Base-by-base conservation (phyloP, 2,888 invertebrate genomes). In the Lepidonotus clava region DNA sequence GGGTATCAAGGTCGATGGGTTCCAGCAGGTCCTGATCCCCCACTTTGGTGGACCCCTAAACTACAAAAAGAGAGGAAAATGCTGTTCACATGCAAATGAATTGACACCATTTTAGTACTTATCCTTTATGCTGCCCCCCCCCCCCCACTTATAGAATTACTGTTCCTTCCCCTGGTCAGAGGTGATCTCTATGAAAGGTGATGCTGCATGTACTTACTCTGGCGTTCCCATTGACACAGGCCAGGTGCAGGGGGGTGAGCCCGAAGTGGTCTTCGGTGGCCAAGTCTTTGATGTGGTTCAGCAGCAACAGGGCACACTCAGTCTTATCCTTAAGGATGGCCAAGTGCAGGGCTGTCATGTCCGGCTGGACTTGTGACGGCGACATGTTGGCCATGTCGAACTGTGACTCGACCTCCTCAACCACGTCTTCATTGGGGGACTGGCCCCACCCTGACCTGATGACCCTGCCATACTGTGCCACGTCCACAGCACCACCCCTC, bases 381-480 rank as follows among this genome's bases (percentile, higher is more conserved):
- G 24, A 28, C 2, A 76, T 76, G 24, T 76, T 76, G 1, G 28
- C 21, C 76, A 76, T 76, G 18, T 76, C 76, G 24, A 34, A 76
- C 21, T 6, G 0, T 14, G 76, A 6, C 24, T 76, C 76, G 0
- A 84, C 67, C 32, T 84, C 84, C 28, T 67, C 36, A 1, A 61
- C 41, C 4, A 84, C 28, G 8, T 56, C 84, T 40, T 38, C 67
- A 6, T 36, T 1, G 5, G 84, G 84, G 24, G 36, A 34, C 11
- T 21, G 34, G 11, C 84, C 84, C 84, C 84, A 84, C 34, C 84
- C 84, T 0, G 84, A 84, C 38, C 28, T 34, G 6, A 84, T 2
- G 4, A 84, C 84, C 2, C 14, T 14, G 6, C 84, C 84, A 84
- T 66, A 84, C 32, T 84, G n/a, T 21, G 84, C 84, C 11, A 84